Percentiles rank a stretch among this genome's conserved stretches.
phyloP scores from a whole-genome alignment of 1,140 invertebrate genomes.

The Sminthurides bifidus region DNA sequence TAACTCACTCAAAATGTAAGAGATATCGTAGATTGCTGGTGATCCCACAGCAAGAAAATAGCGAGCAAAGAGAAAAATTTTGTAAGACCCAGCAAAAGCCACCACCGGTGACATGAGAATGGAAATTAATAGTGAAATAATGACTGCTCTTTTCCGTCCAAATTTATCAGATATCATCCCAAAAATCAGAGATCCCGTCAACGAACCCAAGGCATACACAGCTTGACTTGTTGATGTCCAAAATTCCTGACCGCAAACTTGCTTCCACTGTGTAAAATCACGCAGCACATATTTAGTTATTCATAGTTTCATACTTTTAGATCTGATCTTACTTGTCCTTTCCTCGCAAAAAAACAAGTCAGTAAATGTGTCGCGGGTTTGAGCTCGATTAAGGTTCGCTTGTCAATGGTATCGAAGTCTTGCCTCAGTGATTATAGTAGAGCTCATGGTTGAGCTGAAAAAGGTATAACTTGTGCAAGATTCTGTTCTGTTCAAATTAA shows the following conservation, averaged over 20 bases:
- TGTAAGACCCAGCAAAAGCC: conserved; percentile 53
- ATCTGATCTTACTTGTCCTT: no score
- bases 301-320: no score
- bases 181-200: conserved; percentile 49
- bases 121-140: conserved; percentile 55
- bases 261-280: conserved; percentile 1
- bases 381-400: background rate
- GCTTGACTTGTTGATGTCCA: background rate
- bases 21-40: conserved; percentile 30
- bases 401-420: background rate
- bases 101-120: conserved; percentile 49
- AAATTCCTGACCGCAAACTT: background rate
- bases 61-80: conserved; percentile 53
- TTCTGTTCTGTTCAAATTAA: background rate
- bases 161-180: conserved; percentile 64
- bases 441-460: background rate
- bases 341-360: background rate
- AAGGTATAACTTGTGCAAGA: background rate
- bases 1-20: conserved; percentile 32
- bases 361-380: background rate
- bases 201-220: background rate
- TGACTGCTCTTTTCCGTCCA: conserved; percentile 59
- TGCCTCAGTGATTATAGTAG: background rate
- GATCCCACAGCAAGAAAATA: conserved; percentile 46
- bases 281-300: no score